phyloP scores from a whole-genome alignment of 1,140 invertebrate species.

The Mamestra configurata region DNA sequence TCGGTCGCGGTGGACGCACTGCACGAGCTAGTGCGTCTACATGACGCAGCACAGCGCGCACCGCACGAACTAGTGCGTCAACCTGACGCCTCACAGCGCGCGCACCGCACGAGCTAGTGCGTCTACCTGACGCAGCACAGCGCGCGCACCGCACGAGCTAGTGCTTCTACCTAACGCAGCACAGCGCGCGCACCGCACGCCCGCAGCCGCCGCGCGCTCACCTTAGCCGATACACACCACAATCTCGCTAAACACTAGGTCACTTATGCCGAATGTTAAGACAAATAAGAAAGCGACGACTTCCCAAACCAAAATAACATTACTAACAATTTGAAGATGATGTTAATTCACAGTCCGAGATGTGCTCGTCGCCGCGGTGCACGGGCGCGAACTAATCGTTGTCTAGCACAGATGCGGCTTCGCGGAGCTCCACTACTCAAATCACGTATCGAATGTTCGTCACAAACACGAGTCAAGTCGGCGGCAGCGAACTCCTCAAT shows the following conservation, averaged over 20 bases:
- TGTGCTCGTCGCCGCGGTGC: constrained; percentile 20
- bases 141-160: no score
- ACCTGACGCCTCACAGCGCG: no score
- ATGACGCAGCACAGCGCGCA: neutral
- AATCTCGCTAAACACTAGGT: constrained; percentile 76
- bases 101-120: no score
- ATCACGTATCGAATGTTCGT: constrained; percentile 53
- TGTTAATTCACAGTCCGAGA: constrained; percentile 49
- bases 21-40: no score
- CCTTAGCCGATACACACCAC: constrained; percentile 71
- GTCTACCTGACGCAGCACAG: no score
- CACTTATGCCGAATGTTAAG: constrained; percentile 79
- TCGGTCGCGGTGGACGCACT: constrained; percentile 1
- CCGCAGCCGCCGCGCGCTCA: constrained; percentile 44
- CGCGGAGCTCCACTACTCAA: constrained; percentile 20
- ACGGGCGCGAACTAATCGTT: constrained; percentile 42
- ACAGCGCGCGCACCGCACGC: constrained; percentile 47
- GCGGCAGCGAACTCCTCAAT: constrained; percentile 57
- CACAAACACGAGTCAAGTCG: constrained; percentile 65
- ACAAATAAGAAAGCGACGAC: constrained; percentile 75
- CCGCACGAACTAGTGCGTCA: no score
- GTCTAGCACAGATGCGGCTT: constrained; percentile 42
- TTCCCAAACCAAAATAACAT: constrained; percentile 80
- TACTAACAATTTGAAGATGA: constrained; percentile 76
- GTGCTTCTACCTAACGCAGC: no score